Evolutionary conservation across 2,888 invertebrate species (phyloP), one percentile per base, ranked within the genome.

Genomic region (Anorthoa munda): DNA sequence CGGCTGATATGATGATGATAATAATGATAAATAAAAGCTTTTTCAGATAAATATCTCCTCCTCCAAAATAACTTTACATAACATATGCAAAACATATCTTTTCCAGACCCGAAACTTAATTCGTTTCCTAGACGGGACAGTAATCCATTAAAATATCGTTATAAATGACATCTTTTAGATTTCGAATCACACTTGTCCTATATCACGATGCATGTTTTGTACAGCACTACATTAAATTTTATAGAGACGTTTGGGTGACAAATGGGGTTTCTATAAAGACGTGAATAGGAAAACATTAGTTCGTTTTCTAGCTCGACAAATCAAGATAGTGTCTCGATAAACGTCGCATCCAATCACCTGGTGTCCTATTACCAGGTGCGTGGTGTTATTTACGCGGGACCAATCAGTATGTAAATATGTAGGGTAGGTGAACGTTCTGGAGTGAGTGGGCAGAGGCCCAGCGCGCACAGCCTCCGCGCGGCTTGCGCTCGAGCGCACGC

Each of bases 391-490:
- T 93, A 93, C 90, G 92, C 92, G 89, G 88, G 88, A 90, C 91
- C 94, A 95, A 95, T 95, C 95, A 94, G 93, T 95, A 95, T 95
- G 95, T 93, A 94, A 95, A 95, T 87, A 97, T 93, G 91, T 94
- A 89, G 94, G 94, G 94, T 95, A 93, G 94, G 94, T 94, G 95
- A 96, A 95, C 89, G 95, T 92, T 94, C 95, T 93, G 91, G 92
- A 91, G 90, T 91, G 95, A 92, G 95, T 95, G 95, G 94, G 95
- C 91, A 81, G 95, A 90, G 87, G 90, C 90, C 86, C 90, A 85
- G 90, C 87, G 82, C 83, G 89, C 89, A 91, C 94, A 95, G 95
- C 94, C 94, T 95, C 87, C 90, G 90, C 91, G 93, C 90, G 93
- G 88, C 87, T 90, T 91, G 94, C 91, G 92, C 92, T 92, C 91